Evolutionary conservation across 2,797 vertebrate genomes (phyloP), one percentile per base, ranked within the genome.

Genomic region (Molossus molossus): DNA sequence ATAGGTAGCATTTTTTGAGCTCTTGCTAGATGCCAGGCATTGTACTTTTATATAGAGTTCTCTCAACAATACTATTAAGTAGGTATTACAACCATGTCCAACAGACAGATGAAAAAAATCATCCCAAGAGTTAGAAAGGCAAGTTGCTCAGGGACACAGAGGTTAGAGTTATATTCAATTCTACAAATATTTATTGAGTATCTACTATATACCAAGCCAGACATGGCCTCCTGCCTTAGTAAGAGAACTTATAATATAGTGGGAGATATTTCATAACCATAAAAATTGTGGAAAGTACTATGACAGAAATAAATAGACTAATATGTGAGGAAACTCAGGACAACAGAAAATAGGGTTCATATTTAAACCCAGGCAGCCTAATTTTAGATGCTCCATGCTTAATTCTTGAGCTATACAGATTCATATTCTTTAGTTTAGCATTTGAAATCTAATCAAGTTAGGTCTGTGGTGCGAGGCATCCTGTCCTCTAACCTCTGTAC

Each of bases 371-470:
- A 87, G 23, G 33, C 29, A 92, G 58, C 27, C 53, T 58, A 88
- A 80, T 87, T 95, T 40, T 77, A 86, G 48, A 94, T 84, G 80
- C 37, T 50, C 53, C 45, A 57, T 60, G 3, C 10, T 92, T 57
- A 94, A 25, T 45, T 81, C 40, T 58, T 72, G 18, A 27, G 48
- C 11, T 69, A 45, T 64, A 58, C 21, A 79, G 20, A 95, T 62
- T 88, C 69, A 64, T 67, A 83, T 12, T 21, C 13, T 90, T 83
- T 60, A 82, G 48, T 62, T 92, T 90, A 77, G n/a, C 33, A 81
- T 89, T 91, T 85, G 21, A 87, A 13, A 81, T 14, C n/a, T 93
- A 90, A 77, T 81, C 73, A 94, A 92, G 5, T 76, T 94, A 88
- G 9, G 33, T 77, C 21, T 81, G 65, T 62, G 58, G 50, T 37